Percentiles rank a stretch among this genome's conserved stretches.
Evolutionary conservation across 2,797 vertebrate species (phyloP).

Genomic region (Xenopus petersii): DNA sequence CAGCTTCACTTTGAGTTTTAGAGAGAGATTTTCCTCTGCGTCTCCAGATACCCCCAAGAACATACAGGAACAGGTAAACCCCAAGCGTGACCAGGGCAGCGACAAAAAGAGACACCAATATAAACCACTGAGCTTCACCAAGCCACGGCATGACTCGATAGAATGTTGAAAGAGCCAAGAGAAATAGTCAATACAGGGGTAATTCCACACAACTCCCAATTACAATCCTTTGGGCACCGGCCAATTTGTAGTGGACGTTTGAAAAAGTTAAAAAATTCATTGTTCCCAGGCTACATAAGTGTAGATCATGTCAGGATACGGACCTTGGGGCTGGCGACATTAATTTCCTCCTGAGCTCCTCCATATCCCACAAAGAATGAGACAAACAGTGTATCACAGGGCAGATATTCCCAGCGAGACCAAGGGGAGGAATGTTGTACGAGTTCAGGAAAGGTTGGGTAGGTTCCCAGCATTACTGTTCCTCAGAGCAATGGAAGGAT

Average conservation of each 20-base stretch:
- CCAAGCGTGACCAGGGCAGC: constrained; percentile 79
- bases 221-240: neutral
- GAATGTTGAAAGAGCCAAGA: neutral
- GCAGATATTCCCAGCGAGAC: neutral
- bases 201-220: neutral
- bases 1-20: constrained; percentile 65
- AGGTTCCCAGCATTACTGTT: constrained; percentile 12
- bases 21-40: neutral
- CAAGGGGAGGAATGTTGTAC: neutral
- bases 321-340: neutral
- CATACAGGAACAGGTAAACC: constrained; percentile 83
- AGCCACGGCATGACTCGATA: constrained; percentile 70
- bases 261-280: neutral
- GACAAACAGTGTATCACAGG: neutral
- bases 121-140: constrained; percentile 78
- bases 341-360: neutral
- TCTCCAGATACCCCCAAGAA: constrained; percentile 53
- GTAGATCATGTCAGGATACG: neutral
- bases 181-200: too few species aligned
- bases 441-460: neutral
- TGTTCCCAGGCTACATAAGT: too few species aligned
- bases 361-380: neutral
- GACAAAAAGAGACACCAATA: constrained; percentile 81
- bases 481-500: neutral
- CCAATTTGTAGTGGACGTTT: neutral